Conservation (phyloP, 2,888 invertebrate species). For the Portevinia maculata region DNA sequence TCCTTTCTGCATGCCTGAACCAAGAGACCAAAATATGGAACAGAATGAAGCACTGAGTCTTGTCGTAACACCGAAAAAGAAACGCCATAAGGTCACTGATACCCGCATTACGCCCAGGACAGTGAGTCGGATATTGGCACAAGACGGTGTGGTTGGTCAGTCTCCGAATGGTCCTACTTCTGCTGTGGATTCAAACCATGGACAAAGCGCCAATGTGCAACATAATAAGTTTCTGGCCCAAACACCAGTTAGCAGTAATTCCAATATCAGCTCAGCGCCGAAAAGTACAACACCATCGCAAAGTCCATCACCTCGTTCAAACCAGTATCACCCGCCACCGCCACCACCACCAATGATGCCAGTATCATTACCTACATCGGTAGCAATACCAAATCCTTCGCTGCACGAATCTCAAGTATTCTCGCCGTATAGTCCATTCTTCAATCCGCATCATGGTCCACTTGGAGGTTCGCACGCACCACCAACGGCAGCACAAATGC, state of each 20-base stretch:
- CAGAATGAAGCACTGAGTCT: conserved; percentile 97
- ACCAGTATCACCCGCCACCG: conserved; percentile 84
- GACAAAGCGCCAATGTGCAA: conserved; percentile 84
- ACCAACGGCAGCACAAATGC: conserved; percentile 82
- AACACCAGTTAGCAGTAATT: conserved; percentile 40
- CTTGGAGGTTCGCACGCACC: conserved; percentile 84
- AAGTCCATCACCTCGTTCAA: conserved; percentile 89
- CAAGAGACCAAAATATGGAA: conserved; percentile 88
- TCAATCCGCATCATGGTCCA: conserved; percentile 85
- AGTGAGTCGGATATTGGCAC: conserved; percentile 92
- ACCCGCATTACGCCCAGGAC: conserved; percentile 95
- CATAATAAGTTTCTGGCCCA: conserved; percentile 54
- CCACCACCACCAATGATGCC: conserved; percentile 92
- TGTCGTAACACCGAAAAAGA: conserved; percentile 97
- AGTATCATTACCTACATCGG: conserved; percentile 95
- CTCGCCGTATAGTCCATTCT: conserved; percentile 95
- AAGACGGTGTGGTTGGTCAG: conserved; percentile 90
- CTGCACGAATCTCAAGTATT: conserved; percentile 97
- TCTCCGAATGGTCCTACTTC: conserved; percentile 79
- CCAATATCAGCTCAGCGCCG: conserved; percentile 77
- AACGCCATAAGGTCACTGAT: conserved; percentile 98
- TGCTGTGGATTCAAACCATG: conserved; percentile 82
- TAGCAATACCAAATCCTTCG: conserved; percentile 98
- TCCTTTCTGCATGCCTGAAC: conserved; percentile 86
- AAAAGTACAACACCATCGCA: conserved; percentile 83